Evolutionary conservation across 2,113 vertebrate species (phyloP), one percentile per base, ranked within the genome.

Genomic region (Phalacrocorax carbo): DNA sequence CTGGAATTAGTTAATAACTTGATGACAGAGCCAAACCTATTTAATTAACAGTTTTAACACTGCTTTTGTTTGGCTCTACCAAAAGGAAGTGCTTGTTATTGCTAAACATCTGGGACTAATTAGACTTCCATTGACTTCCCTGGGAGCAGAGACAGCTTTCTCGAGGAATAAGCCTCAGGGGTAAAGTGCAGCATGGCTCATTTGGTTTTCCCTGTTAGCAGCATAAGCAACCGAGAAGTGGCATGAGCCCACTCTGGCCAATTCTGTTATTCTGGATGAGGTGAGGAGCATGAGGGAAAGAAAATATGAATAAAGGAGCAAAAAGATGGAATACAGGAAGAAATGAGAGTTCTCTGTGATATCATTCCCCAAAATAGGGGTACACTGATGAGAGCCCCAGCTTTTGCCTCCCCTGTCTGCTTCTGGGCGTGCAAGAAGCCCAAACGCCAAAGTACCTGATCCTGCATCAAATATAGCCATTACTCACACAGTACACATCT

Each of bases 61-160:
- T 76, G 84, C 70, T 91, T 93, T 94, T 91, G 69, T 94, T 94
- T 87, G 76, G 34, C 80, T 79, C 17, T 71, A 44, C 69, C 42
- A 23, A 87, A 71, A 95, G 86, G 80, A 96, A 94, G 86, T 82
- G 49, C 77, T 89, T 94, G 88, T 90, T 96, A 92, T 84, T 90
- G 69, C 69, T 84, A 57, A 96, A 85, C 91, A 94, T 95, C 69
- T 86, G 92, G 69, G 83, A 88, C 49, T 94, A 93, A 92, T 96
- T 92, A 93, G 51, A 52, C 48, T 82, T 88, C 55, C 61, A 95
- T 17, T 92, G 69, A 86, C 83, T 94, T 95, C 91, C 40, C 68
- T 76, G 86, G 69, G 86, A 94, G 95, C 57, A 87, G 81, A 93
- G 92, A 68, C 27, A 46, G 69, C 84, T 89, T 92, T 94, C 90